A percentile compares a stretch with the other conserved stretches of the same genome.
Conservation (phyloP, 2,113 vertebrate species). For the Penelope pileata region DNA sequence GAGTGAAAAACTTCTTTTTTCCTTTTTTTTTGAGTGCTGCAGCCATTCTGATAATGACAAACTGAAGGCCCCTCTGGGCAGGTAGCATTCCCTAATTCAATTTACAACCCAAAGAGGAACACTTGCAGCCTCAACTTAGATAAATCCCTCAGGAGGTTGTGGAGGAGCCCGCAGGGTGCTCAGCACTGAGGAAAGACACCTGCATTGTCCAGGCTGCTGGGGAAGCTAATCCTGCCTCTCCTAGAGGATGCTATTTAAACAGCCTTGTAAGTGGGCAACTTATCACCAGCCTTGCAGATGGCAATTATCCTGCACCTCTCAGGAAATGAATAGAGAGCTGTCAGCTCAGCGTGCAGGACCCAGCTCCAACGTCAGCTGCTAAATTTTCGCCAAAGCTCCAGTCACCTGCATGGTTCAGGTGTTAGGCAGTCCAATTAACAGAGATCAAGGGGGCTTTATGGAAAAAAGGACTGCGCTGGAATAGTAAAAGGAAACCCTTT, state of each 20-base stretch:
- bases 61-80: background rate
- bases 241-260: background rate
- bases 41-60: background rate
- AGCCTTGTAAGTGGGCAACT: slow-evolving; percentile 30
- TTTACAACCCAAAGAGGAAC: background rate
- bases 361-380: slow-evolving; percentile 1
- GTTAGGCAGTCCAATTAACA: slow-evolving; percentile 32
- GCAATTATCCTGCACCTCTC: background rate
- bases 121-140: background rate
- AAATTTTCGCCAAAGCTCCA: slow-evolving; percentile 11
- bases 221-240: slow-evolving; percentile 35
- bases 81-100: background rate
- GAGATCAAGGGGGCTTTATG: slow-evolving; percentile 20
- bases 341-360: background rate
- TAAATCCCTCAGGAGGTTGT: slow-evolving; percentile 9
- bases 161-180: background rate
- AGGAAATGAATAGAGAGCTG: slow-evolving; percentile 11
- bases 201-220: background rate
- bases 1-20: background rate
- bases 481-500: background rate
- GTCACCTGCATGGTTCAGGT: slow-evolving; percentile 38
- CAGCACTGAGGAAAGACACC: background rate
- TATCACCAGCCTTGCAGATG: slow-evolving; percentile 20
- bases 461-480: background rate
- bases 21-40: background rate